Evolutionary conservation across 2,797 vertebrate species (phyloP).

Genomic region (Podarcis lilfordi): DNA sequence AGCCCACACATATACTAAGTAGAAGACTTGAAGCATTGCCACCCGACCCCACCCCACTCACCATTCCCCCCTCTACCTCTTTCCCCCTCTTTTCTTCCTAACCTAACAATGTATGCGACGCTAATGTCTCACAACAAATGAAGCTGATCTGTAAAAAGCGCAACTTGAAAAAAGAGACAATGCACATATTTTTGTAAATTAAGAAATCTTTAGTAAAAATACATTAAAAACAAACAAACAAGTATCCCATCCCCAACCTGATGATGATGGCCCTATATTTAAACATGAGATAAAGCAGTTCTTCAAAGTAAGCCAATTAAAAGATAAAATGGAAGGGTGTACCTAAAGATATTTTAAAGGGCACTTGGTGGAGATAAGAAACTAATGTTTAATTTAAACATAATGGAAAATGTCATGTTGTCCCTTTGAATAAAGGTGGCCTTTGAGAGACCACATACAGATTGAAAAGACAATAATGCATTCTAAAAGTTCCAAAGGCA

Average conservation of each 20-base stretch:
- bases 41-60: no score
- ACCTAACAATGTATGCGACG: no score
- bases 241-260: background rate
- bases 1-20: no score
- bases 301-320: conserved; percentile 11
- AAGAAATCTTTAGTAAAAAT: no score
- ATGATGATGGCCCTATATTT: background rate
- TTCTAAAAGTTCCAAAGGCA: conserved; percentile 34
- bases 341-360: conserved; percentile 25
- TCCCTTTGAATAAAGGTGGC: conserved; percentile 32
- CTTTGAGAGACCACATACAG: conserved; percentile 41
- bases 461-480: conserved; percentile 54
- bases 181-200: no score
- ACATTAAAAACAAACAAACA: background rate
- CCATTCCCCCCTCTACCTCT: no score
- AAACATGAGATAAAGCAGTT: background rate
- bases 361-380: background rate
- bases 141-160: no score
- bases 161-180: no score
- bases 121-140: no score
- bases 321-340: background rate
- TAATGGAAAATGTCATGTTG: conserved; percentile 43
- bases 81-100: no score
- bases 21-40: no score
- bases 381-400: conserved; percentile 35